Base-by-base conservation (phyloP, 2,888 invertebrate genomes). In the Melieria picta region DNA sequence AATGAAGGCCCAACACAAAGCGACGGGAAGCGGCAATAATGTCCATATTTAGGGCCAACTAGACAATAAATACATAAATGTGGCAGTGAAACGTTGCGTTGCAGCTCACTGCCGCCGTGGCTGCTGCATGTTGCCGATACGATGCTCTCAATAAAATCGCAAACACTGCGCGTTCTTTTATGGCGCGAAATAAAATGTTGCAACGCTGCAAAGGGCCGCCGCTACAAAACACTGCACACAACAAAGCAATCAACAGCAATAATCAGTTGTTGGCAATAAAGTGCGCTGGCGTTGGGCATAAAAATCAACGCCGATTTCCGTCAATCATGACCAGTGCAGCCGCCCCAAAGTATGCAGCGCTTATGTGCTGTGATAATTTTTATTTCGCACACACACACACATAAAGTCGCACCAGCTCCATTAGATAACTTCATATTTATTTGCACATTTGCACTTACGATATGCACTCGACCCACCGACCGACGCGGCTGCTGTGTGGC, bases 161-260 rank as follows among this genome's bases (percentile, higher is more conserved):
- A 30, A 30, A 30, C 30, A 30, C 30, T 30, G 30, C 30, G 30
- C 30, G 30, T 30, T 30, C 30, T 30, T 30, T 30, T 30, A 30
- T 30, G 30, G 30, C 30, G 30, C 30, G 3, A 30, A 30, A 30
- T 30, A 30, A 30, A 30, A 30, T 30, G 30, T 30, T 30, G 30
- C 30, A 30, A 30, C 30, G 30, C 30, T 30, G 30, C 30, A 30
- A 30, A 30, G 30, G 30, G 30, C 30, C 30, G 30, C 30, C 1
- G 30, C 2, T 30, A 30, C 30, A 30, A 16, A 16, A 76, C 74
- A 70, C 63, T 68, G 77, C 77, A 81, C 79, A 81, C 80, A 81
- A 82, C 76, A 74, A n/a, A 61, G 65, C 56, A 82, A 81, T 81
- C 81, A 81, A 81, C 77, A 80, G 76, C 50, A 76, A 76, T 79